Evolutionary conservation across 1,140 invertebrate species (phyloP).

Genomic region (Eupeodes corollae): DNA sequence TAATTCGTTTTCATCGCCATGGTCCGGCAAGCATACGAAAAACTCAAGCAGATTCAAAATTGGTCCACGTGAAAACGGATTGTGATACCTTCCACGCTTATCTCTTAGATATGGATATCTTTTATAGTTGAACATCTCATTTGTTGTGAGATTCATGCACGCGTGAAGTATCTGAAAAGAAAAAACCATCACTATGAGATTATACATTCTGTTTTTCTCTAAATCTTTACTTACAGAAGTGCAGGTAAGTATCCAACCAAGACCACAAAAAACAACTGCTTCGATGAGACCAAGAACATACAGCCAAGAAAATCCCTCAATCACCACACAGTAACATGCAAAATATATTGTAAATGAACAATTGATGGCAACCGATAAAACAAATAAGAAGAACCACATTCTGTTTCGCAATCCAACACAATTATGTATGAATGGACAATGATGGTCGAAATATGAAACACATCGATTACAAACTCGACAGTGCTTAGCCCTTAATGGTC

Average conservation of each 20-base stretch:
- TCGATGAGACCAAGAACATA: slow-evolving; percentile 71
- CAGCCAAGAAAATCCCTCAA: slow-evolving; percentile 72
- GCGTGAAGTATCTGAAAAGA: slow-evolving; percentile 64
- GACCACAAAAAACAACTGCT: slow-evolving; percentile 68
- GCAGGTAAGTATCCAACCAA: slow-evolving; percentile 76
- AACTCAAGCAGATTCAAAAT: slow-evolving; percentile 80
- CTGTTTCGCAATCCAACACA: slow-evolving; percentile 77
- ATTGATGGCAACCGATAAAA: slow-evolving; percentile 73
- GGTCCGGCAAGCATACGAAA: slow-evolving; percentile 69
- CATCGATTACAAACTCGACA: slow-evolving; percentile 86
- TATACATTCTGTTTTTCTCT: neutral
- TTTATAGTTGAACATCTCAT: slow-evolving; percentile 89
- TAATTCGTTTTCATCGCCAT: slow-evolving; percentile 58
- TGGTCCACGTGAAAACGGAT: slow-evolving; percentile 78
- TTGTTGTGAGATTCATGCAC: slow-evolving; percentile 85
- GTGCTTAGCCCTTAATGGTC: slow-evolving; percentile 80
- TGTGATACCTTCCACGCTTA: slow-evolving; percentile 73
- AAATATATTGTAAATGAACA: slow-evolving; percentile 80
- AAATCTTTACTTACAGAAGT: slow-evolving; percentile 59
- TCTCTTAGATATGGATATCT: slow-evolving; percentile 79
- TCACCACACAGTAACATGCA: slow-evolving; percentile 72
- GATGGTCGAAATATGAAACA: slow-evolving; percentile 86
- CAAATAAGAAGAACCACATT: slow-evolving; percentile 86
- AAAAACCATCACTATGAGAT: slow-evolving; percentile 8
- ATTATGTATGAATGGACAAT: slow-evolving; percentile 91